Evolutionary conservation across 2,797 vertebrate genomes (phyloP), one percentile per base, ranked within the genome.

Genomic region (Erithacus rubecula): DNA sequence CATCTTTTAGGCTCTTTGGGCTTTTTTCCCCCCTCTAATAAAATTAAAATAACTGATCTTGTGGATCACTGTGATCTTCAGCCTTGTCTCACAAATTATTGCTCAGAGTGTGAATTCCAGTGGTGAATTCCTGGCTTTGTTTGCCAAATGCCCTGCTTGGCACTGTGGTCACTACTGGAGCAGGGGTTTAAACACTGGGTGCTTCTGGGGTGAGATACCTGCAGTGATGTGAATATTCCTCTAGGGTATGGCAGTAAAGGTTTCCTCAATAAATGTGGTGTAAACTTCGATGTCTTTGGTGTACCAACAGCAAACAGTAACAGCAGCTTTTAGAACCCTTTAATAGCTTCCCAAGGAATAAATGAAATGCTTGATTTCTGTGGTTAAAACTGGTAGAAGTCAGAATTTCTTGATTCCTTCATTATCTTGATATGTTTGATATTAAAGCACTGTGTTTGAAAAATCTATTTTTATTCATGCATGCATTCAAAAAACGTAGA

Each of bases 111-210:
- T 55, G 15, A 81, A 62, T 65, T 52, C 36, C 16, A 30, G 3
- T 5, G 7, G n/a, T 52, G 56, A 52, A 76, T 32, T 29, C 43
- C 53, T 72, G 72, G 19, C n/a, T 89, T 83, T 86, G 11, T 63
- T 20, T 70, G 65, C 7, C 7, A 56, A 41, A 22, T 3, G 6
- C 22, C 15, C 3, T 20, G 1, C 17, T 72, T 6, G 1, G 12
- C 29, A 21, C 29, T 44, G 39, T 5, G 26, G 60, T 26, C 19
- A 7, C 52, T 46, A 3, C 27, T 15, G 19, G 30, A 83, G 13
- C 18, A 18, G 5, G 4, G 46, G 4, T 47, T 65, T 64, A 37
- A 75, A 26, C 18, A 29, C n/a, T 22, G 59, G 11, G 4, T 65
- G 30, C 26, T 55, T 78, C 49, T 74, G 15, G 7, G 60, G 1